Conservation (phyloP, 2,888 invertebrate genomes). For the Pachliopta kotzebuea region DNA sequence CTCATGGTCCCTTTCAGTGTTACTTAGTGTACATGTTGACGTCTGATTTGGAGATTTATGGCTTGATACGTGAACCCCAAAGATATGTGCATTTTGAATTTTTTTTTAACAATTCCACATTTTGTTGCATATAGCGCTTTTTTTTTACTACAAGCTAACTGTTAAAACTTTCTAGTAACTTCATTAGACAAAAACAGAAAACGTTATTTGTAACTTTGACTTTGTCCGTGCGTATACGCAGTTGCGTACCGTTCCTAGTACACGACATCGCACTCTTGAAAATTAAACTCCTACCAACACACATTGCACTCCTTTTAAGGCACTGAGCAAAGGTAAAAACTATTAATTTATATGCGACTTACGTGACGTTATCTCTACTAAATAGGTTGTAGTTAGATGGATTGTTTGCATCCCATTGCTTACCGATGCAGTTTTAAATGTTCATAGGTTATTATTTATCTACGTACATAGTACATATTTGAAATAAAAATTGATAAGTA, state of each 20-base stretch:
- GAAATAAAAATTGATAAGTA: not conserved
- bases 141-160: not conserved
- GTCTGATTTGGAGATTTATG: not conserved
- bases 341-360: not conserved
- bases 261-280: not conserved
- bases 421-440: not conserved
- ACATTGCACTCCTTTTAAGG: not conserved
- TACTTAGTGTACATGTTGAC: slow-evolving; percentile 13
- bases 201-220: not conserved
- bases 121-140: slow-evolving; percentile 15
- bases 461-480: not conserved
- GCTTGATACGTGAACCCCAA: slow-evolving; percentile 3
- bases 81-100: slow-evolving; percentile 2
- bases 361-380: slow-evolving; percentile 1
- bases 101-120: slow-evolving; percentile 5
- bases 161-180: not conserved
- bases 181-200: not conserved
- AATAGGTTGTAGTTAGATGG: slow-evolving; percentile 1
- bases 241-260: not conserved
- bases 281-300: not conserved
- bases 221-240: not conserved
- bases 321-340: slow-evolving; percentile 4
- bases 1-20: slow-evolving; percentile 18
- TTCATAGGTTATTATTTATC: not conserved
- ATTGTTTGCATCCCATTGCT: not conserved